Conservation (phyloP, 2,797 vertebrate genomes). For the Peromyscus melanophrys region DNA sequence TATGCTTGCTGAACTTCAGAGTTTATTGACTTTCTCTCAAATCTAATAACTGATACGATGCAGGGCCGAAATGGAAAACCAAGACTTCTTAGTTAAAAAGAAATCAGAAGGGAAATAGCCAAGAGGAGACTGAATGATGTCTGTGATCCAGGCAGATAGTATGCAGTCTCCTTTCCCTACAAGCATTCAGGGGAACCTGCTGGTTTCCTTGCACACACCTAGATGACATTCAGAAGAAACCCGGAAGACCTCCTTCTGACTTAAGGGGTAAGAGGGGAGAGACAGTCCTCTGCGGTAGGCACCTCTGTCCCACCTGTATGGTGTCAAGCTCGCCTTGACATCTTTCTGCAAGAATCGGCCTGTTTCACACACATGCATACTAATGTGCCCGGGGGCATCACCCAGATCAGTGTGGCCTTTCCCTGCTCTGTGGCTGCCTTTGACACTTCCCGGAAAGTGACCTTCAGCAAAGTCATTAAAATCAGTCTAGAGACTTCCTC, state of each 20-base stretch:
- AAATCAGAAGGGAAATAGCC: background rate
- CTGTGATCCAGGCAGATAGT: background rate
- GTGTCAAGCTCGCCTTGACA: background rate
- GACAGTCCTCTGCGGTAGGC: background rate
- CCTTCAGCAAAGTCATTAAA: slow-evolving; percentile 64
- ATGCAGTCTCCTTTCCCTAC: background rate
- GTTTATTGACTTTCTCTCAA: background rate
- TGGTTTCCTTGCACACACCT: background rate
- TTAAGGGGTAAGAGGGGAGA: background rate
- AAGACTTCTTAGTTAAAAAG: background rate
- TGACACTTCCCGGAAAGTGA: slow-evolving; percentile 33
- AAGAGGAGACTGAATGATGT: background rate
- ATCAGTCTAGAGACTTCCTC: background rate
- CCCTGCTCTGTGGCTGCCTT: background rate
- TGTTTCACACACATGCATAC: fast-evolving
- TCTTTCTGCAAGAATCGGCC: background rate
- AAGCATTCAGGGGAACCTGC: background rate
- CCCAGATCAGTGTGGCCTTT: background rate
- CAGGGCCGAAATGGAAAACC: background rate
- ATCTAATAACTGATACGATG: background rate
- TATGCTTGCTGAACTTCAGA: background rate
- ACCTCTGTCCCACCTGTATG: background rate
- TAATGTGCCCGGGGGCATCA: background rate
- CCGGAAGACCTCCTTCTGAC: background rate
- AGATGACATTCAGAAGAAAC: background rate